Conservation (phyloP, 2,797 vertebrate genomes). For the Manis crassicaudata region DNA sequence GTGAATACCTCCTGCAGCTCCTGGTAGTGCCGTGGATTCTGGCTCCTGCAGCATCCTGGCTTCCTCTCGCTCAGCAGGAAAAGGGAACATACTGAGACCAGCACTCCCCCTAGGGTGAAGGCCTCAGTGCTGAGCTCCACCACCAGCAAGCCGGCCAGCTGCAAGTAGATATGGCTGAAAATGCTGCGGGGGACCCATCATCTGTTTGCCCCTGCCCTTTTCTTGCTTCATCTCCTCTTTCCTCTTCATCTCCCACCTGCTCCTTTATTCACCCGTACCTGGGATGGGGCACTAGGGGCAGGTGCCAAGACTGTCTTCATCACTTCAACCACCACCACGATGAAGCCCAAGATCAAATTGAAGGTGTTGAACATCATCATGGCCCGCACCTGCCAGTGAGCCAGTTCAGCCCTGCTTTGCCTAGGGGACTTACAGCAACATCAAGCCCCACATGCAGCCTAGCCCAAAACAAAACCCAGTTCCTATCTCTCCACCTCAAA, state of each 20-base stretch:
- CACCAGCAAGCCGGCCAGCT: slow-evolving; percentile 66
- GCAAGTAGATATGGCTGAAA: slow-evolving; percentile 45
- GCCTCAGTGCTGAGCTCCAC: slow-evolving; percentile 69
- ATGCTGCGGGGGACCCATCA: background rate
- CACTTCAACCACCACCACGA: slow-evolving; percentile 62
- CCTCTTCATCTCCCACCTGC: background rate
- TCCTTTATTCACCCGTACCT: slow-evolving; percentile 62
- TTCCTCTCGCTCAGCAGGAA: slow-evolving; percentile 74
- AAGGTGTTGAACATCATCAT: slow-evolving; percentile 78
- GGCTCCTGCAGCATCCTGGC: slow-evolving; percentile 66
- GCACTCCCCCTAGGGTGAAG: slow-evolving; percentile 66
- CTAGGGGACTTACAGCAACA: background rate
- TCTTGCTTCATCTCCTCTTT: background rate
- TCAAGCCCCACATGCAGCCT: background rate
- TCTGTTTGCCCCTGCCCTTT: background rate
- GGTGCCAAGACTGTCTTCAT: slow-evolving; percentile 72
- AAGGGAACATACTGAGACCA: slow-evolving; percentile 63
- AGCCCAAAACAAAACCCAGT: slow-evolving; percentile 28
- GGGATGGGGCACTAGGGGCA: background rate
- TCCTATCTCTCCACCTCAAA: slow-evolving; percentile 1
- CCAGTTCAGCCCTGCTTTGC: slow-evolving; percentile 44
- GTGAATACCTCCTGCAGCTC: slow-evolving; percentile 74
- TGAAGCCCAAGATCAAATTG: slow-evolving; percentile 73
- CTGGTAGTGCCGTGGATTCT: slow-evolving; percentile 68
- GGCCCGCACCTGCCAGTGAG: slow-evolving; percentile 72